phyloP scores from a whole-genome alignment of 2,113 vertebrate species.

The Oreochromis tanganicae region DNA sequence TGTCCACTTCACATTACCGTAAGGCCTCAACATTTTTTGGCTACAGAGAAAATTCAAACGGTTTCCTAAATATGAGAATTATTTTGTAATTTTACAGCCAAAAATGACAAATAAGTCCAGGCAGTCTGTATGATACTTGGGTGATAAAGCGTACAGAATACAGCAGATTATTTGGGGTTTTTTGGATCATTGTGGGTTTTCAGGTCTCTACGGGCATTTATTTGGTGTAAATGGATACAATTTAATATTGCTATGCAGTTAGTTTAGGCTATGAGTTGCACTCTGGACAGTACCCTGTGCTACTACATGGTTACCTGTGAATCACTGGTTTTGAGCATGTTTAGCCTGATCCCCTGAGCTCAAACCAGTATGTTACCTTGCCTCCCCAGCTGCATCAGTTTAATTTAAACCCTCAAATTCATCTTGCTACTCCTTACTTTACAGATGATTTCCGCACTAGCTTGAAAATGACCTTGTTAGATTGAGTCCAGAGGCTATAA shows the following conservation, averaged over 20 bases:
- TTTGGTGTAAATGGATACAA: background rate
- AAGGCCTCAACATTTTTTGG: too few relatives aligned
- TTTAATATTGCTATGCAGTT: accelerated
- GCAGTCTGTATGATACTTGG: background rate
- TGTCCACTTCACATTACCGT: too few relatives aligned
- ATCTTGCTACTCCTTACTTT: background rate
- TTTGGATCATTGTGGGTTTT: background rate
- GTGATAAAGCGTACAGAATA: background rate
- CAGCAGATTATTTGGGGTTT: accelerated
- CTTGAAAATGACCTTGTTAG: background rate
- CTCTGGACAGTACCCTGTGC: background rate
- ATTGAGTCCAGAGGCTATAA: background rate
- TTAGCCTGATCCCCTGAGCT: background rate
- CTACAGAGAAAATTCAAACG: background rate
- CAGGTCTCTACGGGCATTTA: background rate
- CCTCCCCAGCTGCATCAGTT: accelerated
- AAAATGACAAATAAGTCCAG: background rate
- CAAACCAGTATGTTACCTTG: background rate
- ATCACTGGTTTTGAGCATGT: background rate
- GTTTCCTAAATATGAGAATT: background rate
- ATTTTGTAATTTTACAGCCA: background rate
- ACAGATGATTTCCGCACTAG: accelerated
- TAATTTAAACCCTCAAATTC: background rate
- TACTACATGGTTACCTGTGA: background rate
- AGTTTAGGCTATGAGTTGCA: background rate